Evolutionary conservation across 2,797 vertebrate species (phyloP).

Genomic region (Scarus forsteni): DNA sequence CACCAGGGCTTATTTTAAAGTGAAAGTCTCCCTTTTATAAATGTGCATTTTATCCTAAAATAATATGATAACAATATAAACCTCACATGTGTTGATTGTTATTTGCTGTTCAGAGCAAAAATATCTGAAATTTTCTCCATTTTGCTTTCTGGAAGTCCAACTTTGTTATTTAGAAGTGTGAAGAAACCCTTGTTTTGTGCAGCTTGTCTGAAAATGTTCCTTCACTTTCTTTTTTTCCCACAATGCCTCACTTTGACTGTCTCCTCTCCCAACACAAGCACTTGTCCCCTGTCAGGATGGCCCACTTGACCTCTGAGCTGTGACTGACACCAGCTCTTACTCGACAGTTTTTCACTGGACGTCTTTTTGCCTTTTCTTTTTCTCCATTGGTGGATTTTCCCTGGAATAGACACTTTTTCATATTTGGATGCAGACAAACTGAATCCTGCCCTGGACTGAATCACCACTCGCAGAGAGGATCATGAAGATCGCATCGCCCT

Average conservation of each 20-base stretch:
- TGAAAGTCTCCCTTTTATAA: too few relatives aligned
- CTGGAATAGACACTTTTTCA: slow-evolving; percentile 12
- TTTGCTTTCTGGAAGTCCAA: too few relatives aligned
- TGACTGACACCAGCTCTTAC: slow-evolving; percentile 31
- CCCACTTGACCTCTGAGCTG: slow-evolving; percentile 30
- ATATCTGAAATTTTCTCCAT: too few relatives aligned
- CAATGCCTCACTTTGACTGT: slow-evolving; percentile 13
- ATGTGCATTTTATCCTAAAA: too few relatives aligned
- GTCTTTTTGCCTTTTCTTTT: neutral
- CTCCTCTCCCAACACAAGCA: slow-evolving; percentile 31
- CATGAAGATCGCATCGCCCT: slow-evolving; percentile 79
- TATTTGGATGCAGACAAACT: slow-evolving; percentile 16
- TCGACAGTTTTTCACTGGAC: neutral
- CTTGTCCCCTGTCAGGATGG: slow-evolving; percentile 31
- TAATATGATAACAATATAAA: too few relatives aligned
- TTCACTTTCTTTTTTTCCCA: neutral
- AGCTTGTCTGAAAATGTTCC: neutral
- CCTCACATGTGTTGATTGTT: too few relatives aligned
- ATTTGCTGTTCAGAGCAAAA: too few relatives aligned
- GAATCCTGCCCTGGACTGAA: slow-evolving; percentile 15
- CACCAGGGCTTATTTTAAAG: too few relatives aligned
- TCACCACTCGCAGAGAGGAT: slow-evolving; percentile 61
- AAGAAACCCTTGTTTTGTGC: too few relatives aligned
- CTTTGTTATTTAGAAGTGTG: too few relatives aligned
- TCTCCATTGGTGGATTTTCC: neutral